phyloP scores from a whole-genome alignment of 2,888 invertebrate genomes.

The Diarsia brunnea region DNA sequence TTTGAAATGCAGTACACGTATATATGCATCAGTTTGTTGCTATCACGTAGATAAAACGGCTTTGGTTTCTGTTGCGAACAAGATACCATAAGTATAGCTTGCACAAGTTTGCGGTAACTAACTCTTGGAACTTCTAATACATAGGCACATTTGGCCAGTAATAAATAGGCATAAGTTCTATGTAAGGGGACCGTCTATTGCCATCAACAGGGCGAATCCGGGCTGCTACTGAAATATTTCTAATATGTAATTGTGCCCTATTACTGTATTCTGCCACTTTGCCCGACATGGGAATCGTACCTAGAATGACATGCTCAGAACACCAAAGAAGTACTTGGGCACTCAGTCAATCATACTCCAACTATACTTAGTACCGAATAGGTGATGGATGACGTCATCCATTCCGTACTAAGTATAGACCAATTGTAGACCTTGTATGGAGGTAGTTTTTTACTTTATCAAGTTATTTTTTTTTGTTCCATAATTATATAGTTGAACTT shows the following conservation, averaged over 20 bases:
- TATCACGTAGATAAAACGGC: constrained; percentile 11
- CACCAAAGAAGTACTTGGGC: not conserved
- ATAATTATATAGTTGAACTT: not conserved
- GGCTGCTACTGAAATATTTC: not conserved
- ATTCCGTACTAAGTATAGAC: too few species aligned
- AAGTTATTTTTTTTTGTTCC: not conserved
- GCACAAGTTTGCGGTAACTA: not conserved
- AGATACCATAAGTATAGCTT: not conserved
- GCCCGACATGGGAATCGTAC: not conserved
- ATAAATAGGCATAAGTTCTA: too few species aligned
- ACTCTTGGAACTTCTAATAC: not conserved
- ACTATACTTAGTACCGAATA: not conserved
- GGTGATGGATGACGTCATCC: not conserved
- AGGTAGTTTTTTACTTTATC: not conserved
- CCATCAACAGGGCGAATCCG: not conserved
- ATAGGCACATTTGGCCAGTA: too few species aligned
- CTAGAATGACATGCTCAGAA: not conserved
- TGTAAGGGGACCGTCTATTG: too few species aligned
- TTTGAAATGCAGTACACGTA: not conserved
- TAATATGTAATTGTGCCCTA: not conserved
- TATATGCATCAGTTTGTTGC: constrained; percentile 7
- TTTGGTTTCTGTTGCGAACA: constrained; percentile 7
- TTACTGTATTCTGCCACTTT: not conserved
- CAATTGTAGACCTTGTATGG: not conserved
- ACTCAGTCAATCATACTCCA: not conserved